phyloP scores from a whole-genome alignment of 1,140 invertebrate genomes.

The Neodiprion virginianus region DNA sequence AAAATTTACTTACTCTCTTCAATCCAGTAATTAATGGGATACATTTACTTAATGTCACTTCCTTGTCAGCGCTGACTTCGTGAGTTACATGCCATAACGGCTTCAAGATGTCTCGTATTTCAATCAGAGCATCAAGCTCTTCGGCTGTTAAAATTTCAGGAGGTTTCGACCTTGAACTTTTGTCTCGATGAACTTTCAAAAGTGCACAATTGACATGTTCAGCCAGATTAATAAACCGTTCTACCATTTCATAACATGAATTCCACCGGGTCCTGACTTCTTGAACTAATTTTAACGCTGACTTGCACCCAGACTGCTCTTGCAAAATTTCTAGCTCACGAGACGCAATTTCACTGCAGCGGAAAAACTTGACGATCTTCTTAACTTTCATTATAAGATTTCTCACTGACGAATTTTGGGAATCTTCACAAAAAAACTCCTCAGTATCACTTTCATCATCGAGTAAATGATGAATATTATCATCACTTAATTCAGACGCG shows the following conservation, averaged over 20 bases:
- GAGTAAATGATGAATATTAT: background rate
- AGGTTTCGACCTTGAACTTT: conserved; percentile 1
- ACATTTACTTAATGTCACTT: conserved; percentile 18
- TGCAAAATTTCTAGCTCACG: conserved; percentile 7
- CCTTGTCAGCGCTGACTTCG: conserved; percentile 16
- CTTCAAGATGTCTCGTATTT: conserved; percentile 21
- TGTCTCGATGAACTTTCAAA: conserved; percentile 3
- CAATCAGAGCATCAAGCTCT: conserved; percentile 9
- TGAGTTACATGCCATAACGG: conserved; percentile 8
- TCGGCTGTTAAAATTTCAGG: conserved; percentile 15
- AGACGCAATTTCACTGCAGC: conserved; percentile 17
- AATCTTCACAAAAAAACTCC: background rate
- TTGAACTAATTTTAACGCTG: conserved; percentile 19
- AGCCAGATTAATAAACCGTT: conserved; percentile 12
- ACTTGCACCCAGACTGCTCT: background rate
- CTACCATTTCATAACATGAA: conserved; percentile 14
- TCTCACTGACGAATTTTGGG: background rate
- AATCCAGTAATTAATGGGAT: conserved; percentile 12
- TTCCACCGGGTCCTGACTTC: conserved; percentile 17
- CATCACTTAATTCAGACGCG: background rate
- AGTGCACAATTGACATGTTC: conserved; percentile 9
- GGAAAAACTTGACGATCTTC: conserved; percentile 19
- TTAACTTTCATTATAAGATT: conserved; percentile 14
- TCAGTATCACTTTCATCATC: background rate
- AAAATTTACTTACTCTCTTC: conserved; percentile 8